phyloP scores from a whole-genome alignment of 1,140 invertebrate species.

The Drosophila ambigua region DNA sequence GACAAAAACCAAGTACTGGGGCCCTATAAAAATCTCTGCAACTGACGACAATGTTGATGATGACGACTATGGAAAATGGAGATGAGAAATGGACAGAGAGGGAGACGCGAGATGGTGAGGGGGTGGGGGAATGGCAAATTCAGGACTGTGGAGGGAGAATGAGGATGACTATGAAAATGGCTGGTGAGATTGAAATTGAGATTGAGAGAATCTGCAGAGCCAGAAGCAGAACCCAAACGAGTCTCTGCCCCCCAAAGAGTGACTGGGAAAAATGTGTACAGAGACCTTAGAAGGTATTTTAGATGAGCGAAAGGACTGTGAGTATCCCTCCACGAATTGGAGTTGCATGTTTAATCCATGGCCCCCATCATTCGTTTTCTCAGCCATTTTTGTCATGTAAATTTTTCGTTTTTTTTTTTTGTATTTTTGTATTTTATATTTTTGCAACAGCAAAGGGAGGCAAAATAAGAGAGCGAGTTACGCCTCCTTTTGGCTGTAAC shows the following conservation, averaged over 20 bases:
- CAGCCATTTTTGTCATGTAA: constrained; percentile 37
- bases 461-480: constrained; percentile 9
- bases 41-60: constrained; percentile 48
- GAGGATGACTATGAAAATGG: constrained; percentile 39
- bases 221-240: background rate
- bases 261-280: background rate
- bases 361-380: background rate
- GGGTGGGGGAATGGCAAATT: too few species aligned
- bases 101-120: too few species aligned
- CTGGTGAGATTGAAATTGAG: constrained; percentile 29
- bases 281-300: background rate
- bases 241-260: background rate
- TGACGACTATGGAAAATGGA: constrained; percentile 54
- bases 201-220: constrained; percentile 18
- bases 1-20: constrained; percentile 1
- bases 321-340: too few species aligned
- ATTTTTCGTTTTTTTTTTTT: constrained; percentile 10
- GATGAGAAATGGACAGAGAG: constrained; percentile 2
- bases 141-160: constrained; percentile 24
- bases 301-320: too few species aligned
- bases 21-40: constrained; percentile 58
- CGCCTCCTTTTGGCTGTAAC: constrained; percentile 51
- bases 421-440: constrained; percentile 27
- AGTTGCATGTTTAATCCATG: background rate
- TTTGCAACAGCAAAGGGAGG: constrained; percentile 11